A percentile compares a stretch with the other conserved stretches of the same genome.
phyloP scores from a whole-genome alignment of 2,113 vertebrate genomes.

The Callipepla californica region DNA sequence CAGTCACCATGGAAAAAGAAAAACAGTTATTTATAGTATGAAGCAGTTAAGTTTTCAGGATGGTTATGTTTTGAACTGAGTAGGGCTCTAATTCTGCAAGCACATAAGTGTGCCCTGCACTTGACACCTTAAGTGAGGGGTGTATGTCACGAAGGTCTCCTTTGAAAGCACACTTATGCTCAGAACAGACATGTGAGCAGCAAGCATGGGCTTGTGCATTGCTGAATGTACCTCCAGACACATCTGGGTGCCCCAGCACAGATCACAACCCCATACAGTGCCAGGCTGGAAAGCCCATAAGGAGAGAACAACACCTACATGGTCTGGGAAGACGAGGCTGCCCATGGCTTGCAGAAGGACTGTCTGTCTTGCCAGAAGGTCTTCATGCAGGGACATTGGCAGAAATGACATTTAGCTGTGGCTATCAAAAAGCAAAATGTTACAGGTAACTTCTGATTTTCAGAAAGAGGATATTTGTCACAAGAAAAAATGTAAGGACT shows the following conservation, averaged over 20 bases:
- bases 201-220: rapidly evolving
- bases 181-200: not conserved
- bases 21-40: not conserved
- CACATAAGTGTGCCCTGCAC: rapidly evolving
- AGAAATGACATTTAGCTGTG: not conserved
- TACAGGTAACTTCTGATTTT: not conserved
- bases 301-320: not conserved
- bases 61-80: not conserved
- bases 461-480: not conserved
- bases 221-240: not conserved
- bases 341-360: not conserved
- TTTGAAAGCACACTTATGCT: not conserved
- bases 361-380: not conserved
- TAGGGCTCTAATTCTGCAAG: not conserved
- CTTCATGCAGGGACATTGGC: rapidly evolving
- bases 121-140: rapidly evolving
- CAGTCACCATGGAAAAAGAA: not conserved
- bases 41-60: not conserved
- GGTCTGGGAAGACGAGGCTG: not conserved
- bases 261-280: not conserved
- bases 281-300: rapidly evolving
- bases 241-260: not conserved
- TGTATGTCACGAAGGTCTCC: not conserved
- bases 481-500: not conserved
- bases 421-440: not conserved